Conservation (phyloP, 2,113 vertebrate species). For the Eurypyga helias region DNA sequence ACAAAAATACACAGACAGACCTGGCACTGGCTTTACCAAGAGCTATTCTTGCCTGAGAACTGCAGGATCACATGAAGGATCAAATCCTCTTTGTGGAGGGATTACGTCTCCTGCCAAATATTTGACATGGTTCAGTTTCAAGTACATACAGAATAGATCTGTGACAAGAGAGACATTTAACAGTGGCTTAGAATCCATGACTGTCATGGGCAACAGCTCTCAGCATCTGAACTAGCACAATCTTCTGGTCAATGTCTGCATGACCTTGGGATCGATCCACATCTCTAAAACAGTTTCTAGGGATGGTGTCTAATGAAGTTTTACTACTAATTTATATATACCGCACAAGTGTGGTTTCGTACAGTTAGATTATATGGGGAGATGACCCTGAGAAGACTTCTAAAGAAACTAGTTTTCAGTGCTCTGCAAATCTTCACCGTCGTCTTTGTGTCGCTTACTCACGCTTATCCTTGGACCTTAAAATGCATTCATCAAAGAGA, state of each 20-base stretch:
- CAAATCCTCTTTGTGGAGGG: constrained; percentile 48
- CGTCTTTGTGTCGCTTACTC: background rate
- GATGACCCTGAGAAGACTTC: background rate
- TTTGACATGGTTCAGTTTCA: constrained; percentile 41
- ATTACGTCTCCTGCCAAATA: constrained; percentile 55
- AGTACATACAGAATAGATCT: constrained; percentile 20
- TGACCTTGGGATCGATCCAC: background rate
- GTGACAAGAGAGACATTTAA: constrained; percentile 33
- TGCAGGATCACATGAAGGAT: constrained; percentile 23
- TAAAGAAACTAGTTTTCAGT: background rate
- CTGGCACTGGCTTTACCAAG: background rate
- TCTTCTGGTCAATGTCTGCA: background rate
- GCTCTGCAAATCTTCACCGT: background rate
- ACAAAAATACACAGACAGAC: background rate
- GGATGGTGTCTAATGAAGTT: background rate
- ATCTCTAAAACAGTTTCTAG: background rate
- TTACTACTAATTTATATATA: background rate
- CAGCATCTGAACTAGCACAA: background rate
- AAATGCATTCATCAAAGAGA: background rate
- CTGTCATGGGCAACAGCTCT: background rate
- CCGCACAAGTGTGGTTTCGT: background rate
- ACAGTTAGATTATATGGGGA: background rate
- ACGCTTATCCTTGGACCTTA: background rate
- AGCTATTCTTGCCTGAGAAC: background rate
- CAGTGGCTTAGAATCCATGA: constrained; percentile 14